These are phyloP conservation scores for Crotalus helleri DNA, from an alignment of 2,113 vertebrate species.

Conservation along the genomic window DNA sequence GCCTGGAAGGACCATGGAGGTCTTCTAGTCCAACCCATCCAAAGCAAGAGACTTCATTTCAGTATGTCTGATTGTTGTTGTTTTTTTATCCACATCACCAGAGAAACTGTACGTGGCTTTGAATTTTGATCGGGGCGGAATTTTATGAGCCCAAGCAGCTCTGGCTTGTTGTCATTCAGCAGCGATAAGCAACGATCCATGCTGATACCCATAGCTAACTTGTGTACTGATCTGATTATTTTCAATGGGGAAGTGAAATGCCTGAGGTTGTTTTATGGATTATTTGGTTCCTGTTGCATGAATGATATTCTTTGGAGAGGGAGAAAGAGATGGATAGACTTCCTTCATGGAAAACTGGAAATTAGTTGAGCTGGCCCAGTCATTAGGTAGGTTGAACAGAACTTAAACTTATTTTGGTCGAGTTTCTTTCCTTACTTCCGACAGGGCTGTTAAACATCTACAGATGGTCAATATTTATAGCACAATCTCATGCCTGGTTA, in stretches of 20 bases:
- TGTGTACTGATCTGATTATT: background rate
- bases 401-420: background rate
- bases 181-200: background rate
- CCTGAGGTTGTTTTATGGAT: background rate
- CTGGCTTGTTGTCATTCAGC: background rate
- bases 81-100: background rate
- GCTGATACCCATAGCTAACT: background rate
- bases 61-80: too few relatives aligned
- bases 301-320: background rate
- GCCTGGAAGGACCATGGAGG: too few relatives aligned
- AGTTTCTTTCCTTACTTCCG: background rate
- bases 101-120: background rate
- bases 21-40: too few relatives aligned
- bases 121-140: background rate
- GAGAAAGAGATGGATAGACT: background rate
- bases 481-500: background rate
- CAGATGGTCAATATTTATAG: background rate
- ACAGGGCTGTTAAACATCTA: background rate
- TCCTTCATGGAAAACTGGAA: background rate
- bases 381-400: background rate
- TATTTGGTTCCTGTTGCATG: background rate
- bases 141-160: background rate
- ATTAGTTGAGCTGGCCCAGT: background rate
- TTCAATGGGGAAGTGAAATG: background rate
- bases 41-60: too few relatives aligned